Evolutionary conservation across 1,140 invertebrate genomes (phyloP).

Genomic region (Pseudachorutes palmiensis): DNA sequence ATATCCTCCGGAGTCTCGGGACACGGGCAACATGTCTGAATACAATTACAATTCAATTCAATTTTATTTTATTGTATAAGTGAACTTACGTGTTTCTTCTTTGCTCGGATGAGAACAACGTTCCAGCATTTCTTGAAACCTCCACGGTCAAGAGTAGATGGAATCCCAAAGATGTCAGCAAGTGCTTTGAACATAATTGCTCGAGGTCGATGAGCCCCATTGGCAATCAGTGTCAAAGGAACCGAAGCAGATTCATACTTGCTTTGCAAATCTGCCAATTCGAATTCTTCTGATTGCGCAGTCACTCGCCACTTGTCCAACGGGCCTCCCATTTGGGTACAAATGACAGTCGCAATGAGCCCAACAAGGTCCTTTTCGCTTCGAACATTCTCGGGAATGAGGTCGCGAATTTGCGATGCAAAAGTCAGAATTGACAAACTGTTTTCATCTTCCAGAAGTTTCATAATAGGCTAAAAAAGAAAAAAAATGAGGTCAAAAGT

Average conservation of each 20-base stretch:
- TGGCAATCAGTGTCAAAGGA: conserved; percentile 7
- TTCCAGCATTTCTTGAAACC: conserved; percentile 32
- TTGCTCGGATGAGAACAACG: conserved; percentile 23
- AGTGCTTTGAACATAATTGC: conserved; percentile 32
- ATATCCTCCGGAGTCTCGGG: no score
- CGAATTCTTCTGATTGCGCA: conserved; percentile 28
- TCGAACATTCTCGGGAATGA: background rate
- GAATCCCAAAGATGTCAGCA: conserved; percentile 29
- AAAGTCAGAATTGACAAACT: background rate
- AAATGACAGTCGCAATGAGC: conserved; percentile 21
- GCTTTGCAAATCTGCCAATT: conserved; percentile 29
- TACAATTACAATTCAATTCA: no score
- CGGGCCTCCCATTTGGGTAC: conserved; percentile 24
- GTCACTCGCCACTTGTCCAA: conserved; percentile 28
- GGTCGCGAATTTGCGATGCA: background rate
- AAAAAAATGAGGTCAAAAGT: background rate
- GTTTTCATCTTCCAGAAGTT: background rate
- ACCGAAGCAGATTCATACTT: conserved; percentile 21
- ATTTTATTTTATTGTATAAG: no score
- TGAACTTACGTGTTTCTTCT: conserved; percentile 12
- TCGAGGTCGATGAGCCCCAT: conserved; percentile 27
- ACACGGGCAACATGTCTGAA: no score
- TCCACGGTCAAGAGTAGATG: conserved; percentile 28
- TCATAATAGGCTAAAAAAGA: conserved; percentile 12
- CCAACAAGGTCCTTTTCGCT: conserved; percentile 23